Evolutionary conservation across 2,797 vertebrate genomes (phyloP).

Genomic region (Sebastes ruberrimus): DNA sequence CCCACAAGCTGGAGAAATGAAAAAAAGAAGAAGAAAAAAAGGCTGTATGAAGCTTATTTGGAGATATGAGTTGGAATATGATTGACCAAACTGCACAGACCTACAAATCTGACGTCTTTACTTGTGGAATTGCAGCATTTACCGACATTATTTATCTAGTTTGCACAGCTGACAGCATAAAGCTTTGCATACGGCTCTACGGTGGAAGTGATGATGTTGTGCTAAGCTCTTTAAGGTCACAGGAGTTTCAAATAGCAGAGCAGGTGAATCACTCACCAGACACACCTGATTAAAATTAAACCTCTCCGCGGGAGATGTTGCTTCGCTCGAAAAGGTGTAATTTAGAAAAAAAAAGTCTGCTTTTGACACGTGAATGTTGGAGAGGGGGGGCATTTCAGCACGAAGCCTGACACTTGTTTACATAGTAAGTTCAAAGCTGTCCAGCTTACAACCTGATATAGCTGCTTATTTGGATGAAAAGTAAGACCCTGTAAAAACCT

Average conservation of each 20-base stretch:
- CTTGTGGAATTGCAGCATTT: conserved; percentile 50
- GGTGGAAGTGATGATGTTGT: conserved; percentile 62
- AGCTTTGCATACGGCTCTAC: conserved; percentile 58
- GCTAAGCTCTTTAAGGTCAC: conserved; percentile 81
- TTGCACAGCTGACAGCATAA: conserved; percentile 73
- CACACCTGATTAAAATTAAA: conserved; percentile 74
- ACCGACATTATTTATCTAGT: conserved; percentile 72
- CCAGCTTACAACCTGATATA: conserved; percentile 73
- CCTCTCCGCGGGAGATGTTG: conserved; percentile 42
- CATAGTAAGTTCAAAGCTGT: conserved; percentile 78
- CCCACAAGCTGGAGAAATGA: conserved; percentile 35
- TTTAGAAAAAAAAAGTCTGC: conserved; percentile 35
- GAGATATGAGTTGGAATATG: conserved; percentile 50
- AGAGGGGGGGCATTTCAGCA: conserved; percentile 61
- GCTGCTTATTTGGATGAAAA: conserved; percentile 76
- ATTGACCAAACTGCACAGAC: conserved; percentile 51
- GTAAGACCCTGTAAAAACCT: conserved; percentile 59
- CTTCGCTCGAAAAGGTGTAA: conserved; percentile 56
- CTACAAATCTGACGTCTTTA: conserved; percentile 61
- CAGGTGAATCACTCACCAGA: conserved; percentile 73
- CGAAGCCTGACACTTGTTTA: conserved; percentile 83
- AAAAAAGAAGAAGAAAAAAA: not conserved
- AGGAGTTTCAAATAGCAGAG: conserved; percentile 51
- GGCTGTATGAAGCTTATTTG: conserved; percentile 14
- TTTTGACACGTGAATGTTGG: conserved; percentile 62